Percentiles rank a stretch among this genome's conserved stretches.
These are phyloP conservation scores for Irena cyanogastra DNA, from an alignment of 2,113 vertebrate species.

Conservation along the genomic window DNA sequence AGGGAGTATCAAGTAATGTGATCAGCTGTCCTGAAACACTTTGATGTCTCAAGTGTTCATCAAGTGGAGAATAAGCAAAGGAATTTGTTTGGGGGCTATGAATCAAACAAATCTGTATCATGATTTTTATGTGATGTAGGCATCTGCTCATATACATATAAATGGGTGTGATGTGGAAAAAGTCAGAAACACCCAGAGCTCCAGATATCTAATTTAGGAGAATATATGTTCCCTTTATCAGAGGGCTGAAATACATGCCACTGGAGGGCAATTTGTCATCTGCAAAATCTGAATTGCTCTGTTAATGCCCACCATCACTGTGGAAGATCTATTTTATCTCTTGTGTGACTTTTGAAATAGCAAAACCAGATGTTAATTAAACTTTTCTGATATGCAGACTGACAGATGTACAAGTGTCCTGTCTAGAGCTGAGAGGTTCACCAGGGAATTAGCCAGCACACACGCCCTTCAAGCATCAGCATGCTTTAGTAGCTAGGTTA, in stretches of 20 bases:
- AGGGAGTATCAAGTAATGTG: neutral
- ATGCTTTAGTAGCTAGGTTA: neutral
- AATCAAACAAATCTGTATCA: neutral
- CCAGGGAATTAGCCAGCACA: neutral
- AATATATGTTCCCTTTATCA: neutral
- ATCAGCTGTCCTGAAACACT: neutral
- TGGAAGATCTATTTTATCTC: neutral
- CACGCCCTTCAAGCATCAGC: neutral
- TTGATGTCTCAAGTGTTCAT: neutral
- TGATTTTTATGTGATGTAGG: neutral
- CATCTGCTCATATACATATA: neutral
- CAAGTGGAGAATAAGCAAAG: neutral
- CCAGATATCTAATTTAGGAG: neutral
- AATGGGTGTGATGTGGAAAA: neutral
- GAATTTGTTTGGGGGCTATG: neutral
- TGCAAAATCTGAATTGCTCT: neutral
- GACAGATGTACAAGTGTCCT: neutral
- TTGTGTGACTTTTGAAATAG: neutral
- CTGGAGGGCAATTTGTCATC: neutral
- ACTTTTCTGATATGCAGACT: neutral
- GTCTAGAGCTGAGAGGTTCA: neutral
- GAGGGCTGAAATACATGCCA: neutral
- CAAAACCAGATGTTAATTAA: neutral
- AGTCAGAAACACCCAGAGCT: neutral
- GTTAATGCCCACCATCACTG: neutral